These are phyloP conservation scores for Caretta caretta DNA, from an alignment of 2,113 vertebrate species.

Conservation along the genomic window DNA sequence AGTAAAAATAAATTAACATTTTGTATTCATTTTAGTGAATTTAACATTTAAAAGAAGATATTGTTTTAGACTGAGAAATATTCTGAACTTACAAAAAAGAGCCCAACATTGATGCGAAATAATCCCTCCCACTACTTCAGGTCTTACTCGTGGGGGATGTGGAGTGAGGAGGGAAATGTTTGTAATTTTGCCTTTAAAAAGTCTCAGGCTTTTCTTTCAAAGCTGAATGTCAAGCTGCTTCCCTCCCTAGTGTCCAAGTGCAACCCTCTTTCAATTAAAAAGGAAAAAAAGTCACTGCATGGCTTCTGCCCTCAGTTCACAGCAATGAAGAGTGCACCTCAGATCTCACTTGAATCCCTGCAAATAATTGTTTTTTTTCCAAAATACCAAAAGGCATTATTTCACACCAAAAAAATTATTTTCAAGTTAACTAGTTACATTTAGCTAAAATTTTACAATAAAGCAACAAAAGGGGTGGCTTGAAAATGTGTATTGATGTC, in stretches of 20 bases:
- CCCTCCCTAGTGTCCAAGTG: neutral
- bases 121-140: neutral
- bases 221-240: conserved; percentile 12
- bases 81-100: neutral
- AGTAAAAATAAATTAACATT: neutral
- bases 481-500: neutral
- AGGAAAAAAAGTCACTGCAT: conserved; percentile 2
- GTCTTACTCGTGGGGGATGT: neutral
- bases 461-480: neutral
- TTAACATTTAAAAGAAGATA: neutral
- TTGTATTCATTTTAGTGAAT: neutral
- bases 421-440: fast-evolving
- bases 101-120: neutral
- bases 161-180: neutral
- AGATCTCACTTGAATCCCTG: neutral
- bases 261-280: conserved; percentile 35
- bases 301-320: neutral
- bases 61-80: neutral
- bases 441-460: neutral
- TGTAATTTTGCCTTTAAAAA: neutral
- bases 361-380: neutral
- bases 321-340: neutral
- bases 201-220: neutral
- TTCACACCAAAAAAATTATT: neutral
- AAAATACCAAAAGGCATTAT: neutral